Conservation (phyloP, 2,797 vertebrate genomes). For the Manis javanica region DNA sequence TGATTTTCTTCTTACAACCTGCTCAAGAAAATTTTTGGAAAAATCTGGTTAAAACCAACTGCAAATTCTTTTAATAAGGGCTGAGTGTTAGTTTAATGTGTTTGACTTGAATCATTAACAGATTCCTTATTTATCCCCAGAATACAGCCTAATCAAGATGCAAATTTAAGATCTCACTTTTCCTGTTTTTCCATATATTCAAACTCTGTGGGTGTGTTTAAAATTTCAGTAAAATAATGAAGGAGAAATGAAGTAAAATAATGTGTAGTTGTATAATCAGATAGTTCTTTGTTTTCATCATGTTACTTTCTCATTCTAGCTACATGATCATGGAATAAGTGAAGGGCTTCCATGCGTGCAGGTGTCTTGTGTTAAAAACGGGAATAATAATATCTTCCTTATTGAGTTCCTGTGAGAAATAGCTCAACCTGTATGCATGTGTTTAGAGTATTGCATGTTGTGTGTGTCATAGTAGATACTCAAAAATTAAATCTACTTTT, state of each 20-base stretch:
- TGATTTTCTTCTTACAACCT: conserved; percentile 1
- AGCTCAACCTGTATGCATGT: not conserved
- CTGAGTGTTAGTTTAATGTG: not conserved
- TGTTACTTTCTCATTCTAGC: not conserved
- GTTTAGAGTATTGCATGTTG: not conserved
- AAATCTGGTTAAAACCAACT: conserved; percentile 47
- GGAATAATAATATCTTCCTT: too few relatives aligned
- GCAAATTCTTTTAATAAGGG: not conserved
- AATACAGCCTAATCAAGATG: conserved; percentile 17
- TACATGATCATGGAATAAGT: not conserved
- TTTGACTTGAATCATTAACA: conserved; percentile 53
- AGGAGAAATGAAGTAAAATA: not conserved
- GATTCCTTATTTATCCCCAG: not conserved
- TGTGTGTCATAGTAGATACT: not conserved
- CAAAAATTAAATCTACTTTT: not conserved
- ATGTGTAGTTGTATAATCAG: not conserved
- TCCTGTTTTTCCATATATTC: not conserved
- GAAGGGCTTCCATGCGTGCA: rapidly evolving
- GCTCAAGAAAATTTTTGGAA: conserved; percentile 38
- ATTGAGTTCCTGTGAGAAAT: not conserved
- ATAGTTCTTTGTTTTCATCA: not conserved
- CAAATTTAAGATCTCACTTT: not conserved
- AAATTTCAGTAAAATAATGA: not conserved
- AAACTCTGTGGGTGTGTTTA: not conserved
- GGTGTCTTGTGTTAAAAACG: not conserved